Conservation (phyloP, 2,888 invertebrate species). For the Formica aserva region DNA sequence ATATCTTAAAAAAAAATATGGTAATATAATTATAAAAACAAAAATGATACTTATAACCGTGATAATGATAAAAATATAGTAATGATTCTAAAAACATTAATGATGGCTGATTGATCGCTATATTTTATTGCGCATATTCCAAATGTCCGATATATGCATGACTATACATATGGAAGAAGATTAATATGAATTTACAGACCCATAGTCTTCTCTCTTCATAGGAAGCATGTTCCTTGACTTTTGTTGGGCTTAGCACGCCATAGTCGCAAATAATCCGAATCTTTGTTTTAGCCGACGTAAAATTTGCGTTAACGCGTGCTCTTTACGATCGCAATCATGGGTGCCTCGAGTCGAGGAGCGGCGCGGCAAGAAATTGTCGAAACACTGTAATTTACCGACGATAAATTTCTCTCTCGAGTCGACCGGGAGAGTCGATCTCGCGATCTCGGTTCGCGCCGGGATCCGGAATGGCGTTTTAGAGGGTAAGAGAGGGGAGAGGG, state of each 20-base stretch:
- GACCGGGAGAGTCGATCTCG: slow-evolving; percentile 38
- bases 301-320: slow-evolving; percentile 64
- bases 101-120: background rate
- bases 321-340: slow-evolving; percentile 65
- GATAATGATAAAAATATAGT: background rate
- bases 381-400: slow-evolving; percentile 68
- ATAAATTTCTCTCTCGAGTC: slow-evolving; percentile 67
- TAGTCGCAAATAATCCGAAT: slow-evolving; percentile 43
- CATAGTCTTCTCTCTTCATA: background rate
- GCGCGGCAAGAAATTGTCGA: slow-evolving; percentile 52
- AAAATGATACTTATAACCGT: background rate
- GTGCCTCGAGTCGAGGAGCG: slow-evolving; percentile 21
- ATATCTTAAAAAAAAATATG: background rate
- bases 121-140: background rate
- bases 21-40: background rate
- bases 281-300: slow-evolving; percentile 66
- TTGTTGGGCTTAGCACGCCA: background rate
- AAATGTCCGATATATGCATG: background rate
- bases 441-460: slow-evolving; percentile 34
- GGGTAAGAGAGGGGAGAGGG: background rate
- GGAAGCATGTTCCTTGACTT: background rate
- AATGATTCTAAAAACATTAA: background rate
- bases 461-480: slow-evolving; percentile 27
- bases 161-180: background rate
- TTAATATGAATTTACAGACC: background rate